Evolutionary conservation across 2,113 vertebrate genomes (phyloP), one percentile per base, ranked within the genome.

Genomic region (Myocastor coypus): DNA sequence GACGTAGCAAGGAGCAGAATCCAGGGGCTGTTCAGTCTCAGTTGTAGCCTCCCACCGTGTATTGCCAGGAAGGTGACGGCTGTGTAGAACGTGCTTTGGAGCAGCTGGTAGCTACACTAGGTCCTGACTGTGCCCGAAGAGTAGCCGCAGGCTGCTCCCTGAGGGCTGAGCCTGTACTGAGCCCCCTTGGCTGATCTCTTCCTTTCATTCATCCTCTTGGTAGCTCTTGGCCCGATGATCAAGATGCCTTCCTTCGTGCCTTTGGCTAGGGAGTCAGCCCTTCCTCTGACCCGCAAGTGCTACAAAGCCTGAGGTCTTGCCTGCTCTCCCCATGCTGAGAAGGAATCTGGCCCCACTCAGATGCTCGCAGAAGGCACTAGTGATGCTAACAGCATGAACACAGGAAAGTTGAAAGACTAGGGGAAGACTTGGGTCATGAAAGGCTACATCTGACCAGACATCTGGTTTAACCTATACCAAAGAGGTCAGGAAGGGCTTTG

Each of bases 11-110:
- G 81, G 14, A 32, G 37, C 32, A 22, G 59, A 30, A 28, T 19
- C 14, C 19, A 37, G 42, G 30, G 61, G 20, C 28, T 1, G 2
- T 3, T 24, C 17, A 1, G 1, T 83, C 28, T 75, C 26, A 40
- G 20, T 4, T 9, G 75, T 20, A 55, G 10, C 42, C 42, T 61
- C 0, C 13, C 0, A 1, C 4, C 4, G 0, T 8, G 17, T 14
- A 1, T 0, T 5, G 9, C 57, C 26, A 1, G 3, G 4, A 50
- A 22, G 2, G 1, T 2, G 3, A 50, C 30, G 32, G 5, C 30
- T 2, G 30, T 30, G 17, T 14, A 11, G 52, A 10, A 1, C 20
- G 19, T 20, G 7, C 32, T 28, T 22, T 12, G 0, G 4, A 34
- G 63, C 2, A 5, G 11, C 40, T 16, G 2, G 11, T 4, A 12